Conservation (phyloP, 2,797 vertebrate species). For the Etheostoma nigrum region DNA sequence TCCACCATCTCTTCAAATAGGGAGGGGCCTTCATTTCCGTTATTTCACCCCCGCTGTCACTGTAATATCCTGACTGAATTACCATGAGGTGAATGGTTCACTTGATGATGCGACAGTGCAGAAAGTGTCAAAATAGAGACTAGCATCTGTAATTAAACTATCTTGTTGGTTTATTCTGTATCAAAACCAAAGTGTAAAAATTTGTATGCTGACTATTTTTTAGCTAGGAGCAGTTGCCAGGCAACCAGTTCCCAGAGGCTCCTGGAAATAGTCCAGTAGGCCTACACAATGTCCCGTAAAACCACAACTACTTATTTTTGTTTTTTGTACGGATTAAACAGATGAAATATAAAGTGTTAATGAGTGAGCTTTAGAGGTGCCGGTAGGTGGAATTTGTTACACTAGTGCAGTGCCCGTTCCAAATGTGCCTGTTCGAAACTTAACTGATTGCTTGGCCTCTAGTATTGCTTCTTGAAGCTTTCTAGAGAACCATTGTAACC, state of each 20-base stretch:
- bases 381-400: background rate
- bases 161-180: background rate
- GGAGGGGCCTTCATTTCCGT: slow-evolving; percentile 52
- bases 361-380: background rate
- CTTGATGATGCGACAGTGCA: slow-evolving; percentile 8
- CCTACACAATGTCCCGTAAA: background rate
- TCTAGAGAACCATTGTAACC: too few species aligned
- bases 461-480: too few species aligned
- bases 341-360: background rate
- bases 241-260: background rate
- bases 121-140: background rate
- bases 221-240: slow-evolving; percentile 3
- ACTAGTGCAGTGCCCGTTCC: background rate
- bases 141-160: background rate
- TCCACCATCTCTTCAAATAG: slow-evolving; percentile 30
- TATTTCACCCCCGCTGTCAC: slow-evolving; percentile 28
- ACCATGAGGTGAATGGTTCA: slow-evolving; percentile 44
- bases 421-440: too few species aligned
- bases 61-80: slow-evolving; percentile 66
- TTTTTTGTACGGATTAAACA: background rate
- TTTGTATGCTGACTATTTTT: background rate
- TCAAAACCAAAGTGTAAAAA: background rate
- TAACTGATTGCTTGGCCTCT: too few species aligned
- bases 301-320: background rate
- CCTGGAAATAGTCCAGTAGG: background rate